A percentile compares a stretch with the other conserved stretches of the same genome.
Evolutionary conservation across 2,113 vertebrate genomes (phyloP).

Genomic region (Pogonocichla stellata): DNA sequence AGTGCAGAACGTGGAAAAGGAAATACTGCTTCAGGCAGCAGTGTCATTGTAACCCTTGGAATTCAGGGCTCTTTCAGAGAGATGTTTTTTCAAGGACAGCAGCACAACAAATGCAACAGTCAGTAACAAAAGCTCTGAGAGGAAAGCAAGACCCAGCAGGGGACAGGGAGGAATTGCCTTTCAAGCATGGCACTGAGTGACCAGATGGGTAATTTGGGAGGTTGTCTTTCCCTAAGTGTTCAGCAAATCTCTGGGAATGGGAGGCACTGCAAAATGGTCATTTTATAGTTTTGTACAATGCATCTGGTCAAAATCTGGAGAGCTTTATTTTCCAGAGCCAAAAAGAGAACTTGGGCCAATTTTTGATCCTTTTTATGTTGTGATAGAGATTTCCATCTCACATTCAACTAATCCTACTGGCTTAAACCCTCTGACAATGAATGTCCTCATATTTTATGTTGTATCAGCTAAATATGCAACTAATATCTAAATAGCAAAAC

Average conservation of each 20-base stretch:
- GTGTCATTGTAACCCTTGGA: slow-evolving; percentile 52
- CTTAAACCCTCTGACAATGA: background rate
- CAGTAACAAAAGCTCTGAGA: background rate
- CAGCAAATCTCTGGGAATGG: background rate
- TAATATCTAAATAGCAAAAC: background rate
- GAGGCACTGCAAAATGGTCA: background rate
- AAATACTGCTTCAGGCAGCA: slow-evolving; percentile 11
- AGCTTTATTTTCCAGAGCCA: background rate
- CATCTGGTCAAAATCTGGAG: background rate
- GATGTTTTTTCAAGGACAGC: slow-evolving; percentile 13
- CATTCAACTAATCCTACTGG: background rate
- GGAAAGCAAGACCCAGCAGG: background rate
- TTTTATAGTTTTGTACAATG: background rate
- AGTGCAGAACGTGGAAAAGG: background rate
- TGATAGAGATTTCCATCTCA: background rate
- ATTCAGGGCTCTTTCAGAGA: slow-evolving; percentile 1
- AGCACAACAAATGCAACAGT: background rate
- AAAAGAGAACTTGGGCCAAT: background rate
- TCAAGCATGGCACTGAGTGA: background rate
- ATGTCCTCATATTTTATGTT: background rate
- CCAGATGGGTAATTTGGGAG: background rate
- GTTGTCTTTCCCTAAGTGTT: background rate
- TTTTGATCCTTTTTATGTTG: background rate
- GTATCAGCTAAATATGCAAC: background rate
- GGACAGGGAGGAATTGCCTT: background rate